Evolutionary conservation across 1,140 invertebrate species (phyloP), one percentile per base, ranked within the genome.

Genomic region (Sminthurides bifidus): DNA sequence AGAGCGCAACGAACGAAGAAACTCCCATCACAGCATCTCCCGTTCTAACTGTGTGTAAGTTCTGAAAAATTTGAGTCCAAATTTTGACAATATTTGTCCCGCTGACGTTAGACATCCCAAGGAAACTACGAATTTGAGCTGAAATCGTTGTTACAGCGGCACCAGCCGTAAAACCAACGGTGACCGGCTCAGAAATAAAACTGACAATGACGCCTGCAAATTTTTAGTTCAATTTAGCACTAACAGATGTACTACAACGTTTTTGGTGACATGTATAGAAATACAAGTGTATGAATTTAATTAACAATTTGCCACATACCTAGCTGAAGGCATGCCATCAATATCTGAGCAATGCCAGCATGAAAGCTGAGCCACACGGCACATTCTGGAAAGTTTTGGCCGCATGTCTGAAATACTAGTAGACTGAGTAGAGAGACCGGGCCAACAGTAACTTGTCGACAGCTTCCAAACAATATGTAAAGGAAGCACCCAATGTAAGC

Each of bases 121-220:
- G 67, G 8, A 80, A 62, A 2, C 70, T 71, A 58, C 75, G 80
- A 6, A 83, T 57, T 69, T 84, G 81, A 2, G 78, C 76, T 33
- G 75, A 71, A 3, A 74, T 78, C 46, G 82, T 83, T 41, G 79
- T 81, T 44, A 82, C 72, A 2, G 81, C 79, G 2, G 81, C 81
- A 3, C 80, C 79, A 61, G 75, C 77, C 41, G 81, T 81, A 31
- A 83, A 75, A 68, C 19, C 89, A 48, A 88, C 88, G 0, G 90
- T 91, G 14, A 95, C 91, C 2, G 91, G 87, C 46, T 87, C 80
- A 0, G 91, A 92, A 67, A 96, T 93, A 70, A 93, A 95, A 70
- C 91, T 89, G 45, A 95, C 84, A 17, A 95, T 74, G 60, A 94
- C 90, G 63, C 92, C 92, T 92, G 72, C 30, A 27, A 21, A 55